Conservation (phyloP, 2,888 invertebrate genomes). For the Bibio marci region DNA sequence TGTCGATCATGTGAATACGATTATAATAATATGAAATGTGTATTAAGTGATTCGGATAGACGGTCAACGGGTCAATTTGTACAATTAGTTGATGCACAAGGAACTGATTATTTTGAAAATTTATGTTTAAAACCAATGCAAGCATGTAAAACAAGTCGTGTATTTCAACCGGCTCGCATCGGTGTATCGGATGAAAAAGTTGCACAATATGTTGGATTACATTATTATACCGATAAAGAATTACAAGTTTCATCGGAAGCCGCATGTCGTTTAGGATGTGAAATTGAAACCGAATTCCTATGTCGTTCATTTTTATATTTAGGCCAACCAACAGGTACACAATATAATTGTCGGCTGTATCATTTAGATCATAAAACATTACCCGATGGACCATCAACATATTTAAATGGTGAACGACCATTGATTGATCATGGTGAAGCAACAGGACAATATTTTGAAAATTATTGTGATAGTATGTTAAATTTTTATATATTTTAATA, state of each 20-base stretch:
- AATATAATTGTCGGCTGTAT: constrained; percentile 83
- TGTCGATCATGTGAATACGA: constrained; percentile 89
- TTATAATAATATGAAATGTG: constrained; percentile 81
- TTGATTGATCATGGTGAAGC: constrained; percentile 82
- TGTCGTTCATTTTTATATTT: constrained; percentile 68
- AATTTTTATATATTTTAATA: constrained; percentile 7
- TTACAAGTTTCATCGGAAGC: constrained; percentile 76
- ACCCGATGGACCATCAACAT: constrained; percentile 84
- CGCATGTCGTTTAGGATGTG: constrained; percentile 79
- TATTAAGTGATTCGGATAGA: constrained; percentile 77
- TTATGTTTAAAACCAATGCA: constrained; percentile 75
- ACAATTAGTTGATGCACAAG: constrained; percentile 75
- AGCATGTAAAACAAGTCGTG: constrained; percentile 69
- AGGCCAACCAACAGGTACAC: constrained; percentile 46
- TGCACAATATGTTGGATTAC: constrained; percentile 77
- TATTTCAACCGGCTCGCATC: constrained; percentile 65
- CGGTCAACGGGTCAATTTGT: constrained; percentile 75
- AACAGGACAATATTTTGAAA: constrained; percentile 78
- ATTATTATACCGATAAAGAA: constrained; percentile 88
- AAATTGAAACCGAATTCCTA: constrained; percentile 82
- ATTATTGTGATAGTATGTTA: constrained; percentile 72
- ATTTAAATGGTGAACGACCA: constrained; percentile 75
- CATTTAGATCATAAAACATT: constrained; percentile 83
- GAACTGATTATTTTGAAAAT: constrained; percentile 70
- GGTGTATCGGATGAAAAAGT: constrained; percentile 85